phyloP scores from a whole-genome alignment of 2,888 invertebrate species.

The Cantharis lateralis region DNA sequence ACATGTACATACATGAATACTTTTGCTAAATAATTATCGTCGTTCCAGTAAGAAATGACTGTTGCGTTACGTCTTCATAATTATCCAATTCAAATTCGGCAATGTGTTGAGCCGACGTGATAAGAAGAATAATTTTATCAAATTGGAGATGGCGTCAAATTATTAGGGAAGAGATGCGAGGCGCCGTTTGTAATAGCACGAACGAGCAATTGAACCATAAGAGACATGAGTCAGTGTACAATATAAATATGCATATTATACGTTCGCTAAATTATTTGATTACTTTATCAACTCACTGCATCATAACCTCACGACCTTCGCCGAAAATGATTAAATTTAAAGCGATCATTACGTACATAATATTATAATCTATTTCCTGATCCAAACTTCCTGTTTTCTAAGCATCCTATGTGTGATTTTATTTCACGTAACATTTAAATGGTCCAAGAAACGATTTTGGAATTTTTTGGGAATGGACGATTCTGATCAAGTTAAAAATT shows the following conservation, averaged over 20 bases:
- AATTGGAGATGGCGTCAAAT: conserved; percentile 33
- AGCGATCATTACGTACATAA: neutral
- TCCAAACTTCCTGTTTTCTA: neutral
- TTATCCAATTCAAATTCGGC: conserved; percentile 15
- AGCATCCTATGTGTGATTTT: neutral
- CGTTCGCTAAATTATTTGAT: neutral
- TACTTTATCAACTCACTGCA: neutral
- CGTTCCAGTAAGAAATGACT: neutral
- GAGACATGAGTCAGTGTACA: neutral
- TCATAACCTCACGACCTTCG: neutral
- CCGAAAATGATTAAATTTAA: neutral
- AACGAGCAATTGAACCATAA: neutral
- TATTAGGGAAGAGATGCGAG: neutral
- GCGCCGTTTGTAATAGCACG: neutral
- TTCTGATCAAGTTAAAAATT: too few relatives aligned
- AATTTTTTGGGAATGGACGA: too few relatives aligned
- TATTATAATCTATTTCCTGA: neutral
- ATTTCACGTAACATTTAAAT: neutral
- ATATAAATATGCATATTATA: neutral
- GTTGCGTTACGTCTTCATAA: neutral
- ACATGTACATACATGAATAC: neutral
- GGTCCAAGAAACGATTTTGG: neutral
- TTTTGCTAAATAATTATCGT: neutral
- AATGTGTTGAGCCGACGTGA: conserved; percentile 29
- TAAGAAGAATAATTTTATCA: conserved; percentile 30